Evolutionary conservation across 2,888 invertebrate genomes (phyloP), one percentile per base, ranked within the genome.

Genomic region (Cacoxenus indagator): DNA sequence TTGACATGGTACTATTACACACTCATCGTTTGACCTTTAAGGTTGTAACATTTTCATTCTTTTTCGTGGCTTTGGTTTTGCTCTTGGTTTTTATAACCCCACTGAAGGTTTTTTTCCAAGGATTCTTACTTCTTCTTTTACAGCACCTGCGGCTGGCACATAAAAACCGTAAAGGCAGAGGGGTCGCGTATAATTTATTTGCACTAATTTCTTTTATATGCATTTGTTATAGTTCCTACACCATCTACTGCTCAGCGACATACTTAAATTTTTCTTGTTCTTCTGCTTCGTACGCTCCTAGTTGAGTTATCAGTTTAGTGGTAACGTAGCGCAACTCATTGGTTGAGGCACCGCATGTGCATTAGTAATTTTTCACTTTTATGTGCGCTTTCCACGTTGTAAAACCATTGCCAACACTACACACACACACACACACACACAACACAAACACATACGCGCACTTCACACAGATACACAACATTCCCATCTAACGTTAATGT

Each of bases 171-270:
- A n/a, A n/a, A n/a, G n/a, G n/a, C n/a, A n/a, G n/a, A n/a, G n/a
- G n/a, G n/a, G n/a, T n/a, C 75, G 76, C 81, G 82, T 82, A 82
- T 80, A 77, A 80, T 80, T 80, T 77, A 80, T 80, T 80, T 78
- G 75, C 78, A 81, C 81, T 80, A 82, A 80, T 80, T 80, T 81
- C 73, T 71, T 74, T 73, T 71, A 73, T 77, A 76, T 76, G 75
- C 74, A 1, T 14, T 2, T 14, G 8, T 5, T 37, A 2, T 37
- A 5, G 8, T 5, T 9, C 31, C 31, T 6, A 31, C 31, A 29
- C 57, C 17, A 17, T 27, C 8, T 59, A 19, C 59, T 59, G 37
- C 19, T 37, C 17, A 22, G 0, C 45, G 2, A 43, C 45, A 43
- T 43, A 43, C n/a, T 43, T n/a, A 43, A n/a, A 43, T 43, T n/a